Percentiles rank a stretch among this genome's conserved stretches.
Conservation (phyloP, 1,140 invertebrate species). For the Reticulitermes speratus region DNA sequence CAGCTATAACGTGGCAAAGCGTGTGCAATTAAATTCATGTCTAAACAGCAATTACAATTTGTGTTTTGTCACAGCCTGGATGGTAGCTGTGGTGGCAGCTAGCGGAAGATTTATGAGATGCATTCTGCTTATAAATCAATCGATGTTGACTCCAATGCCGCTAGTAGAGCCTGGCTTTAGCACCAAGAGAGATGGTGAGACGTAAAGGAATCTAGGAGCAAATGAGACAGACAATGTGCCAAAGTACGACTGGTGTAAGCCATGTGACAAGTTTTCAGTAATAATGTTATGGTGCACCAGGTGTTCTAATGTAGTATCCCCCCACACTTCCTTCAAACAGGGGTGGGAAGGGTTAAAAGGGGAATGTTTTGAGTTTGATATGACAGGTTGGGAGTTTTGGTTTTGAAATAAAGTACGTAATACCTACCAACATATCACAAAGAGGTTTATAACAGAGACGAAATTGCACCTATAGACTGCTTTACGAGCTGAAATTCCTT, state of each 20-base stretch:
- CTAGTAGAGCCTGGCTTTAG: neutral
- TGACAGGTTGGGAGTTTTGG: too few relatives aligned
- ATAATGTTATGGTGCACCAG: too few relatives aligned
- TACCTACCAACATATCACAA: too few relatives aligned
- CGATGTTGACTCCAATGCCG: neutral
- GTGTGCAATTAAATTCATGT: neutral
- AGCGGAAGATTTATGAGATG: neutral
- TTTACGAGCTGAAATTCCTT: too few relatives aligned
- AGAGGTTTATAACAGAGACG: too few relatives aligned
- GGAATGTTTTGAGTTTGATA: too few relatives aligned
- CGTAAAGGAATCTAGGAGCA: neutral
- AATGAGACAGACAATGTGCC: neutral
- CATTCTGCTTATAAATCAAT: neutral
- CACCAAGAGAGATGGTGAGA: neutral
- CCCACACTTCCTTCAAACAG: too few relatives aligned
- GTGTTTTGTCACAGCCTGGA: neutral
- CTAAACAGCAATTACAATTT: slow-evolving; percentile 10
- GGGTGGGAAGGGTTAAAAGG: too few relatives aligned
- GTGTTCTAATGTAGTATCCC: too few relatives aligned
- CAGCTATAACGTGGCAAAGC: neutral
- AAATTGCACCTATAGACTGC: too few relatives aligned
- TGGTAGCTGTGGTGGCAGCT: neutral
- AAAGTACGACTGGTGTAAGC: neutral
- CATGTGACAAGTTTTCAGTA: too few relatives aligned
- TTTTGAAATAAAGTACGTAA: too few relatives aligned